Evolutionary conservation across 2,113 vertebrate genomes (phyloP), one percentile per base, ranked within the genome.

Genomic region (Protomyctophum bolini): DNA sequence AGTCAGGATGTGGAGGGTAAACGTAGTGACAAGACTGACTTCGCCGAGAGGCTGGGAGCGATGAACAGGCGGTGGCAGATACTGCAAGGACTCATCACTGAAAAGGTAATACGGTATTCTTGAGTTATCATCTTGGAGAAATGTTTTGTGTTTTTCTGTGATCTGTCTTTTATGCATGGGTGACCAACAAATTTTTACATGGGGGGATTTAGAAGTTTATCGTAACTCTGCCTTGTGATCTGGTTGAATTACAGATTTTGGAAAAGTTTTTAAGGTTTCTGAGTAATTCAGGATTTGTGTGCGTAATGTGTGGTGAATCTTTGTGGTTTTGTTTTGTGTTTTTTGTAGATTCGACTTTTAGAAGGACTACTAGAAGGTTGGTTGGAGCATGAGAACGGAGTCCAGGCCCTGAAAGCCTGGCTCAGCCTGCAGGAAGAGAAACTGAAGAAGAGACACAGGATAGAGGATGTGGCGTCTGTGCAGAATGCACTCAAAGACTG

Each of bases 61-160:
- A 98, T 99, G 98, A 99, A 99, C 84, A 94, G 95, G 83, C 93
- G 91, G 9, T 99, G 98, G 97, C 98, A 99, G 70, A 95, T 97
- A 63, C 90, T 99, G 3, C 97, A 99, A 88, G 94, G 96, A 4
- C 90, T 95, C 7, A 92, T 98, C 70, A 87, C 84, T 2, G 96
- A 98, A 88, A 97, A 97, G 94, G 98, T 98, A 77, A 67, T 7
- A n/a, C n/a, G n/a, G n/a, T n/a, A 41, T 28, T 33, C 10, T 33
- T 12, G 15, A 29, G 7, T 47, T 33, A 49, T 6, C 49, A 47
- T 8, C 6, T 47, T 63, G 61, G 61, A 62, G 47, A 47, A 49
- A 47, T 21, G 47, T 45, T 63, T 45, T 63, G 61, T 63, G 45
- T 48, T 10, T 45, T 10, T 66, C 7, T 49, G 9, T 69, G 66